Base-by-base conservation (phyloP, 2,888 invertebrate genomes). In the Phaonia tiefii region DNA sequence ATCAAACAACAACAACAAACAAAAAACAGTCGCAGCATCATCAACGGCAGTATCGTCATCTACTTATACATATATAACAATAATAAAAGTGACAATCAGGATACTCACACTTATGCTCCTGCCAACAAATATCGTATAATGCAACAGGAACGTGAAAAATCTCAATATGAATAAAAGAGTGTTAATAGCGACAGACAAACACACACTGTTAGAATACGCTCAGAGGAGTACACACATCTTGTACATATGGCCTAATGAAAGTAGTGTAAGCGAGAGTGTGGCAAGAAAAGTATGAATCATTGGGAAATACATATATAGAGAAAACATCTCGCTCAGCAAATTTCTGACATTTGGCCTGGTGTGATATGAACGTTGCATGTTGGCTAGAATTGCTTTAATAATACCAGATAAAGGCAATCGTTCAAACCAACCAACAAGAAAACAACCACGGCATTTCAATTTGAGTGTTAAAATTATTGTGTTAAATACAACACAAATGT, bases 1-100 rank as follows among this genome's bases (percentile, higher is more conserved):
- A 80, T 74, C 58, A 80, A 44, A 74, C 51, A 77, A 70, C 44
- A 51, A 39, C 42, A 63, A 56, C 31, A 63, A 66, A 17, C 17
- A 69, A 65, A 63, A 73, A n/a, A 26, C 22, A 8, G 31, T 31
- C 3, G 31, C 11, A 67, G n/a, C 17, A 1, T 39, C n/a, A 51
- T 31, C 56, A 7, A 51, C 31, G 1, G 17, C 60, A 20, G 15
- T 17, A 11, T 3, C 39, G 8, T 4, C 39, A 60, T 3, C 4
- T 5, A 31, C 31, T 8, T 31, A n/a, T n/a, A n/a, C n/a, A n/a
- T n/a, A n/a, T n/a, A 31, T 31, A 5, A 31, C 3, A 31, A 8
- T 20, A 60, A 39, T 60, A 37, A 37, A 31, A 63, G 15, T 42
- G 63, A 42, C 63, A 63, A 42, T 26, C 22, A 2, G n/a, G 11